These are phyloP conservation scores for Vombatus ursinus DNA, from an alignment of 2,113 vertebrate genomes.

Conservation along the genomic window DNA sequence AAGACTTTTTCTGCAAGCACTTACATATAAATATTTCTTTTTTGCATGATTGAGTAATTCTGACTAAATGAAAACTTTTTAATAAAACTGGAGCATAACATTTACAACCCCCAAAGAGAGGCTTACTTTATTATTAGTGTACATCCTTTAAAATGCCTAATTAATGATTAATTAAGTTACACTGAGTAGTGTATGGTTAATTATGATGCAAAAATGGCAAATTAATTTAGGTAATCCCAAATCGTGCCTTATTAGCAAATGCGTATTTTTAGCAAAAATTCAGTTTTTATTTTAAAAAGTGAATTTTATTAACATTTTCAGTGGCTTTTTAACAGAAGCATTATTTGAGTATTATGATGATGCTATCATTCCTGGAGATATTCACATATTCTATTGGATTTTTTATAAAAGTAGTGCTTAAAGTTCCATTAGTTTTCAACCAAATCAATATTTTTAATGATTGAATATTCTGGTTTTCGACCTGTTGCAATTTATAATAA, in stretches of 20 bases:
- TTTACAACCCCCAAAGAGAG: conserved; percentile 1
- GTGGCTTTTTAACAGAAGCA: background rate
- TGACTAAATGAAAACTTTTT: conserved; percentile 50
- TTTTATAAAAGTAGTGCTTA: background rate
- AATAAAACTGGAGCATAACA: conserved; percentile 9
- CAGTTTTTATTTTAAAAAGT: conserved; percentile 26
- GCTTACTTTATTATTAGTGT: conserved; percentile 7
- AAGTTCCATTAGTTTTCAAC: background rate
- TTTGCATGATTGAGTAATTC: conserved; percentile 41
- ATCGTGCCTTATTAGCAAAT: background rate
- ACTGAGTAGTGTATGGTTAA: conserved; percentile 24
- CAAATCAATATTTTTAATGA: conserved; percentile 24
- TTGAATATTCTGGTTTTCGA: background rate
- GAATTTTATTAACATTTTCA: conserved; percentile 9
- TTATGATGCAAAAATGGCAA: conserved; percentile 54
- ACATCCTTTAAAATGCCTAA: conserved; percentile 51
- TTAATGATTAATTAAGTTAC: conserved; percentile 59
- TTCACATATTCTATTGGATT: conserved; percentile 7
- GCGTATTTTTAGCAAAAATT: conserved; percentile 16
- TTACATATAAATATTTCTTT: conserved; percentile 21
- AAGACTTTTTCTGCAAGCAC: conserved; percentile 3
- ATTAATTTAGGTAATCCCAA: conserved; percentile 42
- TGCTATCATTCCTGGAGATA: conserved; percentile 1
- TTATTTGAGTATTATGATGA: background rate
- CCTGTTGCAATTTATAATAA: conserved; percentile 22